Evolutionary conservation across 2,797 vertebrate genomes (phyloP), one percentile per base, ranked within the genome.

Genomic region (Parauchenoglanis punctatus): DNA sequence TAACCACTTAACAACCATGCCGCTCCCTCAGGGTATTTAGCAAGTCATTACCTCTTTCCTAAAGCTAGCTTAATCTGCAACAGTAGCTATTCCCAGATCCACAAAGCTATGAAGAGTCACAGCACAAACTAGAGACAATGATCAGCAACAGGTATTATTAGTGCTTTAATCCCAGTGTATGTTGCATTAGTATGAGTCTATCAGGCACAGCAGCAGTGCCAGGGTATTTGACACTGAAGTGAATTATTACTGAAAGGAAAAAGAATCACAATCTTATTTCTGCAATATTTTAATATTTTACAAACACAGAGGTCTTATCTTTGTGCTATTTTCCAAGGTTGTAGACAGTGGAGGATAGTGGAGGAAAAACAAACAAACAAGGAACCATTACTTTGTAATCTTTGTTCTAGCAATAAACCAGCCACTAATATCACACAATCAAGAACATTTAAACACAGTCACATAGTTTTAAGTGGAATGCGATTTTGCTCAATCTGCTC

Each of bases 21-120:
- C 46, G 8, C 5, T 6, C 46, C 82, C 72, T 83, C 80, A 76
- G 83, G 72, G n/a, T 54, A 52, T 56, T 78, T 56, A 78, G 52
- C 18, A 6, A 56, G 46, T 54, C 15, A 54, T 77, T 54, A 77
- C n/a, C 15, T 31, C 15, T 56, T 54, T 54, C 54, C 73, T 17
- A 76, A 7, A 46, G 28, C 7, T 77, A 23, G 40, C 75, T 54
- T 54, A 28, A 54, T 28, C 13, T 77, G 15, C n/a, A 52, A 77
- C 49, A 54, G 75, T 11, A 54, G 7, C 49, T 28, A 54, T 15
- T 28, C 49, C 25, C 49, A 17, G 15, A 15, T 17, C 46, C 72
- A 75, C 6, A 15, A 75, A 49, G 72, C 72, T 49, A n/a, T 3
- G n/a, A 46, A 44, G 35, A 23, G 72, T n/a, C 23, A 25, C 4